Percentiles rank a stretch among this genome's conserved stretches.
Conservation (phyloP, 1,140 invertebrate species). For the Metopolophium dirhodum region DNA sequence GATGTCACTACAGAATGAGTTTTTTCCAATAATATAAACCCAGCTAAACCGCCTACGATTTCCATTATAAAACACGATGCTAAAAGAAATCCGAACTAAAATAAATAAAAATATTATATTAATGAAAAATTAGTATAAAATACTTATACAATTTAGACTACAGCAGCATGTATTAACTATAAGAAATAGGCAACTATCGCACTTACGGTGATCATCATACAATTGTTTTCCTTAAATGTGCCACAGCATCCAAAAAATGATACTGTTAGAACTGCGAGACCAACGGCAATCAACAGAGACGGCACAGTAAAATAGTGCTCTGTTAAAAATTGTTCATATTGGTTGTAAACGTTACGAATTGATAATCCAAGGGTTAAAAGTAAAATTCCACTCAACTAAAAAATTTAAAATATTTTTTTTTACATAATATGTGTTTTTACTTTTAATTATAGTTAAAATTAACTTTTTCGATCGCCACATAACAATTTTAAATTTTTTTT, state of each 20-base stretch:
- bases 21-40: slow-evolving; percentile 79
- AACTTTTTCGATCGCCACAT: not conserved
- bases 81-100: slow-evolving; percentile 83
- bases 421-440: no score
- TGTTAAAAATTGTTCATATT: slow-evolving; percentile 63
- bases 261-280: slow-evolving; percentile 75
- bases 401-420: not conserved
- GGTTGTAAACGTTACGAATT: slow-evolving; percentile 61
- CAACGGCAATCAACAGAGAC: slow-evolving; percentile 72
- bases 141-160: not conserved
- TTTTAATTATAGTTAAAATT: not conserved
- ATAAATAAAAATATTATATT: not conserved
- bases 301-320: slow-evolving; percentile 62
- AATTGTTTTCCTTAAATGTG: slow-evolving; percentile 79
- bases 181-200: not conserved
- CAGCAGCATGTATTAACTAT: not conserved
- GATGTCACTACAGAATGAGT: slow-evolving; percentile 71
- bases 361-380: slow-evolving; percentile 62
- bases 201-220: slow-evolving; percentile 81
- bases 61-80: slow-evolving; percentile 84
- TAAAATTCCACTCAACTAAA: slow-evolving; percentile 61
- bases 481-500: not conserved
- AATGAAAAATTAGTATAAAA: not conserved
- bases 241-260: slow-evolving; percentile 87
- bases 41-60: slow-evolving; percentile 82